Evolutionary conservation across 2,797 vertebrate genomes (phyloP).

Genomic region (Rhinoraja longicauda): DNA sequence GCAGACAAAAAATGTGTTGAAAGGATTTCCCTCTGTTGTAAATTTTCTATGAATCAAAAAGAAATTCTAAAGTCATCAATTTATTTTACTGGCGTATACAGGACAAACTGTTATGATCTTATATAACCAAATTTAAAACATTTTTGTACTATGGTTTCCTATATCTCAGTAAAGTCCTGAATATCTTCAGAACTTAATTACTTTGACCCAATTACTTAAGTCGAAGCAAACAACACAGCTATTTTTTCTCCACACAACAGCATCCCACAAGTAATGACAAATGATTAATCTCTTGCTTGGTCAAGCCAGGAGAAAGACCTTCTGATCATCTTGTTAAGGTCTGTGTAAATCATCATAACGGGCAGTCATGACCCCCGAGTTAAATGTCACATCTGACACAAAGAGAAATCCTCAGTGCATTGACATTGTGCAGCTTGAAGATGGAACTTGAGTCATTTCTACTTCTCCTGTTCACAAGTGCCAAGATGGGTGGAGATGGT

Average conservation of each 20-base stretch:
- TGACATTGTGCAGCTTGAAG: neutral
- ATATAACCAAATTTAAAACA: neutral
- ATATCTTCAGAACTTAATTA: neutral
- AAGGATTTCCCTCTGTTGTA: too few species aligned
- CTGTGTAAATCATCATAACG: neutral
- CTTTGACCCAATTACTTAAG: neutral
- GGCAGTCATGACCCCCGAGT: neutral
- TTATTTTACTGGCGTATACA: neutral
- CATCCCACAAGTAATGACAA: neutral
- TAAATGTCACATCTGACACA: neutral
- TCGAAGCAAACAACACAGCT: neutral
- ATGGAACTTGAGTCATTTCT: neutral
- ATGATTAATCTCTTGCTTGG: too few species aligned
- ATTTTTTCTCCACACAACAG: too few species aligned
- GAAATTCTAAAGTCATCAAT: neutral
- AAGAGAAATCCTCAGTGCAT: neutral
- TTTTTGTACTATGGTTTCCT: neutral
- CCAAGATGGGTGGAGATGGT: too few species aligned
- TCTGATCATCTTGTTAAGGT: neutral
- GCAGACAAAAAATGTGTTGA: too few species aligned
- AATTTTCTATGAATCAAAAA: too few species aligned
- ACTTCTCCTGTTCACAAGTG: neutral
- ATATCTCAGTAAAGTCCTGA: neutral
- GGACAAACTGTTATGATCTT: neutral
- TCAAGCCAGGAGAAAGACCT: neutral